Conservation (phyloP, 2,888 invertebrate species). For the Agonopterix alstromeriana region DNA sequence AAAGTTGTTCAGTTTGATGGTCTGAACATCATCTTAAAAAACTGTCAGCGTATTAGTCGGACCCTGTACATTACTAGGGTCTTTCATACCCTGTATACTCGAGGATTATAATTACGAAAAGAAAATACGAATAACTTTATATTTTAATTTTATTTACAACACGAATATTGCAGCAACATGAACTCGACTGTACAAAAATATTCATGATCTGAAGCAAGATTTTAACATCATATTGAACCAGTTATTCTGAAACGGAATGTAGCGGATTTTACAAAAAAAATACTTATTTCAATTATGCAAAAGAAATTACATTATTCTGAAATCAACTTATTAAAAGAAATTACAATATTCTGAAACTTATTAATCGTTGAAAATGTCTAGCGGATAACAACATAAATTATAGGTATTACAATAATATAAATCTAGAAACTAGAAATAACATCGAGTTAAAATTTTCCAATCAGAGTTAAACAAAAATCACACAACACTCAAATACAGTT, state of each 20-base stretch:
- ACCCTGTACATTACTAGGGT: too few relatives aligned
- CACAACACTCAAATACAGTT: constrained; percentile 14
- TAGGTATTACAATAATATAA: constrained; percentile 13
- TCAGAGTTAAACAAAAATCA: constrained; percentile 22
- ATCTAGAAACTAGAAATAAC: constrained; percentile 28
- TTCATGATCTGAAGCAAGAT: constrained; percentile 24
- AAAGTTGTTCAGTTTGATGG: too few relatives aligned
- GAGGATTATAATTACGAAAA: neutral
- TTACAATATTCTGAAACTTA: neutral
- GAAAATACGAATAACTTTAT: constrained; percentile 24
- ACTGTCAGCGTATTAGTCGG: too few relatives aligned
- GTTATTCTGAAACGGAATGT: constrained; percentile 53
- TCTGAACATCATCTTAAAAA: too few relatives aligned
- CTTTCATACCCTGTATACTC: too few relatives aligned
- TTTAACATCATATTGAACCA: constrained; percentile 20
- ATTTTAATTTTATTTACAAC: constrained; percentile 56
- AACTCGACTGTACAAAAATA: constrained; percentile 60
- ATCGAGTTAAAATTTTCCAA: constrained; percentile 31
- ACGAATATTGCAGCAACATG: constrained; percentile 58
- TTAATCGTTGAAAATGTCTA: constrained; percentile 4
- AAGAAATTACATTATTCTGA: too few relatives aligned
- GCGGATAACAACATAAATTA: constrained; percentile 13
- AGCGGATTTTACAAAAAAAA: constrained; percentile 1
- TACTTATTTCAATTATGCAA: too few relatives aligned
- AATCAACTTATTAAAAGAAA: neutral